Conservation (phyloP, 1,140 invertebrate genomes). For the Parapsyche elsis region DNA sequence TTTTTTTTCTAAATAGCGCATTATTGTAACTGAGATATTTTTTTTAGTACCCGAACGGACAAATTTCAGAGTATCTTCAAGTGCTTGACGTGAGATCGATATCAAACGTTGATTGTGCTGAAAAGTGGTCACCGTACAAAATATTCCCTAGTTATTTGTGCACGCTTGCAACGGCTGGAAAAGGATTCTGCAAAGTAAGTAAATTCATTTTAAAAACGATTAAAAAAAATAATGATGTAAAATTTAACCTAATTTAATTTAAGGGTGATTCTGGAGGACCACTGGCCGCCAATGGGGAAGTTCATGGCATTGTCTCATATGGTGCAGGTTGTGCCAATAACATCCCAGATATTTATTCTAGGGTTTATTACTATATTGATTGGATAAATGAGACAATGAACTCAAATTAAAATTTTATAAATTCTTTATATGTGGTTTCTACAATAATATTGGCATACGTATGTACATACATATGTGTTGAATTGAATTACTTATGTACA, state of each 20-base stretch:
- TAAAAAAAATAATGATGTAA: too few species aligned
- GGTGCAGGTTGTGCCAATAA: constrained; percentile 61
- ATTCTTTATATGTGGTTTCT: too few species aligned
- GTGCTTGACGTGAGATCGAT: background rate
- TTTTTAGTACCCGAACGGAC: background rate
- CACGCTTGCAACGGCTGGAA: background rate
- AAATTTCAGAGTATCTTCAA: background rate
- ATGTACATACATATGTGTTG: too few species aligned
- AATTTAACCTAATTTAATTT: constrained; percentile 16
- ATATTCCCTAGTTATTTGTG: background rate
- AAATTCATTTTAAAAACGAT: background rate
- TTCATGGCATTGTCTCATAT: constrained; percentile 69
- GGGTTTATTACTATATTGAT: background rate
- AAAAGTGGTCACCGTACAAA: background rate
- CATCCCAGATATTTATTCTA: constrained; percentile 23
- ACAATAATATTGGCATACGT: too few species aligned
- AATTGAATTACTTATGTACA: too few species aligned
- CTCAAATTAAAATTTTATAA: too few species aligned
- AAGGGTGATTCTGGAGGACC: constrained; percentile 65
- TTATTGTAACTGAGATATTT: background rate
- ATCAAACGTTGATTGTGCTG: background rate
- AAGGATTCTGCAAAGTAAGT: background rate
- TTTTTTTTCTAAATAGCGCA: background rate
- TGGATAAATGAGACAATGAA: background rate
- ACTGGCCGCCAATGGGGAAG: constrained; percentile 61